A percentile compares a stretch with the other conserved stretches of the same genome.
These are phyloP conservation scores for Lepidocyrtoides sp. DNA, from an alignment of 2,888 invertebrate species.

Conservation along the genomic window DNA sequence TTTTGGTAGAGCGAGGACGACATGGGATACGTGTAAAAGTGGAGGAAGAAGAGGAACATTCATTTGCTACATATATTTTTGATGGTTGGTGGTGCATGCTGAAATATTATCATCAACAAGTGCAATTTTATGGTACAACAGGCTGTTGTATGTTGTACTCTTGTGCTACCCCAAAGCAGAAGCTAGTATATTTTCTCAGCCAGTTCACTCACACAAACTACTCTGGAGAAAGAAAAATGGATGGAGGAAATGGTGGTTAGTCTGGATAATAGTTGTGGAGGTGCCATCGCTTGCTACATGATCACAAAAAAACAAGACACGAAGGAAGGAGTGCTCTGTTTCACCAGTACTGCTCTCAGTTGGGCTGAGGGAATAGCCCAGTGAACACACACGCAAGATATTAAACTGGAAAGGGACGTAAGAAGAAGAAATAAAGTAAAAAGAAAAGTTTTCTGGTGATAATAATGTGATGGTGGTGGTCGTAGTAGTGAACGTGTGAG, in stretches of 20 bases:
- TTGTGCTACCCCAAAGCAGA: not conserved
- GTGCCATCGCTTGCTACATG: not conserved
- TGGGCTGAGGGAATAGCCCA: slow-evolving; percentile 63
- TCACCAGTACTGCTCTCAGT: slow-evolving; percentile 41
- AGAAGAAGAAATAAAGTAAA: not conserved
- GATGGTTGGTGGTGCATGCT: slow-evolving; percentile 2
- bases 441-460: not conserved
- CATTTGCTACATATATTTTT: not conserved
- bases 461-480: not conserved
- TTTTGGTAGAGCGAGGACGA: too few relatives aligned
- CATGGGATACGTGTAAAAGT: slow-evolving; percentile 3
- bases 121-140: slow-evolving; percentile 51
- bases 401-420: too few relatives aligned
- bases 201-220: too few relatives aligned
- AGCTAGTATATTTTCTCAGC: too few relatives aligned
- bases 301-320: not conserved
- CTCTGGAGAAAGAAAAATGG: not conserved
- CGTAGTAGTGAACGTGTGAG: not conserved
- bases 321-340: slow-evolving; percentile 39
- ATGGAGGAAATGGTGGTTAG: not conserved
- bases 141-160: slow-evolving; percentile 40
- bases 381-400: slow-evolving; percentile 25
- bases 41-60: not conserved
- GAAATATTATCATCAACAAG: slow-evolving; percentile 58
- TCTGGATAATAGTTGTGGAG: not conserved